phyloP scores from a whole-genome alignment of 1,140 invertebrate species.

The Anastrepha obliqua region DNA sequence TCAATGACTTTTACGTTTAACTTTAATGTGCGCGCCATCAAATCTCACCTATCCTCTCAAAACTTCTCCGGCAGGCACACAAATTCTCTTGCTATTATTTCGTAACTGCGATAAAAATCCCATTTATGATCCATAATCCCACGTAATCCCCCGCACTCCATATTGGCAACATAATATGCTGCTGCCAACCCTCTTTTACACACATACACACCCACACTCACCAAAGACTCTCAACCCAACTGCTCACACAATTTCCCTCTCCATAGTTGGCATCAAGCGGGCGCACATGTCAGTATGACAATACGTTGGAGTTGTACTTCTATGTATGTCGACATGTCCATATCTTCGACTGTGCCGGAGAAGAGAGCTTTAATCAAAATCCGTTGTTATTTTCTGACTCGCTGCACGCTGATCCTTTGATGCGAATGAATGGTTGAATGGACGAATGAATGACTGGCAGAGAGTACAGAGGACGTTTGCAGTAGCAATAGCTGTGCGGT shows the following conservation, averaged over 20 bases:
- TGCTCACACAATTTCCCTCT: not conserved
- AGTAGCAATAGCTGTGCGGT: slow-evolving; percentile 1
- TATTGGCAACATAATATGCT: slow-evolving; percentile 68
- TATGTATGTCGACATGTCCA: not conserved
- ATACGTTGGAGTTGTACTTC: not conserved
- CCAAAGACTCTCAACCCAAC: not conserved
- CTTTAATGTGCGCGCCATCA: slow-evolving; percentile 24
- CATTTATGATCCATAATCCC: slow-evolving; percentile 74
- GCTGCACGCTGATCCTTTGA: slow-evolving; percentile 75
- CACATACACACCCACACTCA: not conserved
- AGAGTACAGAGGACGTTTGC: slow-evolving; percentile 54
- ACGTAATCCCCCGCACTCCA: slow-evolving; percentile 69
- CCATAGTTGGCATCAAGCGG: slow-evolving; percentile 13
- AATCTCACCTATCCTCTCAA: slow-evolving; percentile 10
- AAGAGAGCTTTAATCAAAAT: slow-evolving; percentile 75
- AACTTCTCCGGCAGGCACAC: not conserved
- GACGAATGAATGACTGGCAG: slow-evolving; percentile 56
- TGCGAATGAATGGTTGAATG: slow-evolving; percentile 69
- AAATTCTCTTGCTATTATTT: slow-evolving; percentile 47
- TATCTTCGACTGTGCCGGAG: not conserved
- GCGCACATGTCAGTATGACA: slow-evolving; percentile 20
- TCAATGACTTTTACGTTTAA: slow-evolving; percentile 44
- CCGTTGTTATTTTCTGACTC: slow-evolving; percentile 75
- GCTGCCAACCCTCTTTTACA: not conserved
- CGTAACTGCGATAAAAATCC: slow-evolving; percentile 65